Evolutionary conservation across 2,113 vertebrate species (phyloP).

Genomic region (Bujurquina vittata): DNA sequence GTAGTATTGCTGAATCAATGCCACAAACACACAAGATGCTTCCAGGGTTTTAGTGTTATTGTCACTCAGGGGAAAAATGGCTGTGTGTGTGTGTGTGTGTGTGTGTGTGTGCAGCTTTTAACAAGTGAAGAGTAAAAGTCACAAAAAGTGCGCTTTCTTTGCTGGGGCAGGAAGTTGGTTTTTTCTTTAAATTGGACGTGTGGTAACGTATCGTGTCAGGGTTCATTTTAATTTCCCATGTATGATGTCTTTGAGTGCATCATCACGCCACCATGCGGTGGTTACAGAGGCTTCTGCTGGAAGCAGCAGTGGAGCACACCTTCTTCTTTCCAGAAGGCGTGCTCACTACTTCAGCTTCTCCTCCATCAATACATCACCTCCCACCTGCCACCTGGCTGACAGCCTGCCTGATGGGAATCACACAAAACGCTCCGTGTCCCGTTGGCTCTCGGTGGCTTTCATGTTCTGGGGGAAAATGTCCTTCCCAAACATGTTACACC

Average conservation of each 20-base stretch:
- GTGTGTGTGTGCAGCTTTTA: neutral
- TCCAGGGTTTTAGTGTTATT: neutral
- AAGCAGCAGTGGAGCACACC: neutral
- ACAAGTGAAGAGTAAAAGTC: neutral
- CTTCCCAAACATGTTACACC: constrained; percentile 20
- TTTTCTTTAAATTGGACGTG: neutral
- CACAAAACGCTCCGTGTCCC: constrained; percentile 25
- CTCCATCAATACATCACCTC: constrained; percentile 36
- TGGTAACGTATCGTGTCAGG: neutral
- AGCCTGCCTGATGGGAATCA: constrained; percentile 45
- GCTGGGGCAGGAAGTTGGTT: neutral
- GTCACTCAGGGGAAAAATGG: neutral
- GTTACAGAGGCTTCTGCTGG: neutral
- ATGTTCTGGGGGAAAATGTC: neutral
- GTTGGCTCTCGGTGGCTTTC: neutral
- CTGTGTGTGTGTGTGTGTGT: too few species aligned
- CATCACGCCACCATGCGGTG: constrained; percentile 16
- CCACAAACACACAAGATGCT: neutral
- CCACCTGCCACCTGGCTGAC: constrained; percentile 38
- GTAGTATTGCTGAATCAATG: neutral
- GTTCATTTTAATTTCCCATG: neutral
- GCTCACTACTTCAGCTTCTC: constrained; percentile 15
- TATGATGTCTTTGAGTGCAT: neutral
- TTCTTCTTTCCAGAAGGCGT: neutral
- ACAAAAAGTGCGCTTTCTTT: neutral